Evolutionary conservation across 2,113 vertebrate genomes (phyloP), one percentile per base, ranked within the genome.

Genomic region (Prietella phreatophila): DNA sequence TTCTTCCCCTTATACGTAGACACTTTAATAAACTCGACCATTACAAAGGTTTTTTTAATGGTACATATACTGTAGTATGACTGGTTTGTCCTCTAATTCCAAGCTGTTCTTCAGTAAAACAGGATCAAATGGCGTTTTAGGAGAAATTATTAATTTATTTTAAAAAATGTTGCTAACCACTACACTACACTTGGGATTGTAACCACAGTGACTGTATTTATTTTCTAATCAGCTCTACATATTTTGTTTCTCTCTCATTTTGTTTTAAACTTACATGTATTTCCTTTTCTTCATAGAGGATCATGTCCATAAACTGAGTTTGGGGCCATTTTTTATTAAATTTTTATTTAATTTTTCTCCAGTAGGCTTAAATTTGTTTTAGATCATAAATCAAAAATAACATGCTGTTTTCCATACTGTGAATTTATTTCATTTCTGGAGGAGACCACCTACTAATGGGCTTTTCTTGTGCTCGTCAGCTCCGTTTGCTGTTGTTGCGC

Each of bases 171-270:
- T 89, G 84, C 88, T 90, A 91, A 92, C 90, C 91, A 91, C 90
- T 91, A 93, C 87, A 92, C 92, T 89, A 89, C 89, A 93, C 92
- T 93, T 92, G 93, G 93, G 92, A 93, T 95, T 93, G 93, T 93
- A 93, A 93, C 91, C 89, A 91, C 90, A 81, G 69, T 86, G 13
- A 89, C 85, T 67, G 87, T 94, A 94, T 95, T 95, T 95, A 94
- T 95, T 95, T 92, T 94, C 91, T 93, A 91, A 94, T 94, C 92
- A 92, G 90, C n/a, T 88, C 82, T 84, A 82, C 84, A 85, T 92
- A 87, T 92, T 87, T 83, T 88, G 65, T 67, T 93, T 88, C 11
- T 33, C n/a, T 91, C 87, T 87, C 20, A 36, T 25, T 47, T 53
- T 69, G 39, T n/a, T 10, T 55, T 79, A 69, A 87, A 69, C 58